Evolutionary conservation across 2,888 invertebrate species (phyloP), one percentile per base, ranked within the genome.

Genomic region (Muschampia plurimacula): DNA sequence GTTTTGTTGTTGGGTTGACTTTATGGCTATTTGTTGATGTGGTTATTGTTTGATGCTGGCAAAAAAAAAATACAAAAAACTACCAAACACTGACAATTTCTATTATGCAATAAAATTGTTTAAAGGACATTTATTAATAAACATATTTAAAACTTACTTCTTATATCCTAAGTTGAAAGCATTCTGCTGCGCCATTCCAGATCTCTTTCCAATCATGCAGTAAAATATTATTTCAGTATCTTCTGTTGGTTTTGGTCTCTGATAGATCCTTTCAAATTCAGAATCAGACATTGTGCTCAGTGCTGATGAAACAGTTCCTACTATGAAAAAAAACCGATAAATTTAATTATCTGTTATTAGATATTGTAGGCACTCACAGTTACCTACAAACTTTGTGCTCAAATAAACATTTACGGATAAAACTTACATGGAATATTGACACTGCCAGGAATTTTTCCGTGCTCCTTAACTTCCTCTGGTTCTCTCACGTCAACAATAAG

Each of bases 401-500:
- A n/a, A 13, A 52, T 13, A 52, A n/a, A 52, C 3, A 52, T 6
- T 52, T 46, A n/a, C n/a, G 10, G 22, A 6, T 64, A 66, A 66
- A 69, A 90, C 95, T 95, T 94, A 96, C 97, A 92, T 79, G 97
- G 97, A 85, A 97, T 97, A 82, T 97, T 97, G 69, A 97, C 95
- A 82, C 97, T 97, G 70, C 96, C 96, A 52, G 97, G 97, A 74
- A 97, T 95, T 81, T 94, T 91, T 3, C 97, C 97, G 78, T 96
- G 95, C 83, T 97, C 96, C 75, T 95, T 87, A 10, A 97, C 86
- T 89, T 97, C 97, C 12, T 95, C 87, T 44, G 97, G 96, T 83
- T 97, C 97, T 77, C 97, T 95, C 0, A 97, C 97, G 92, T 97
- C 97, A 75, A 98, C 95, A 39, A 97, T 95, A 15, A 96, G 81